Percentiles rank a stretch among this genome's conserved stretches.
Evolutionary conservation across 2,797 vertebrate genomes (phyloP).

Genomic region (Chlorospingus flavigularis): DNA sequence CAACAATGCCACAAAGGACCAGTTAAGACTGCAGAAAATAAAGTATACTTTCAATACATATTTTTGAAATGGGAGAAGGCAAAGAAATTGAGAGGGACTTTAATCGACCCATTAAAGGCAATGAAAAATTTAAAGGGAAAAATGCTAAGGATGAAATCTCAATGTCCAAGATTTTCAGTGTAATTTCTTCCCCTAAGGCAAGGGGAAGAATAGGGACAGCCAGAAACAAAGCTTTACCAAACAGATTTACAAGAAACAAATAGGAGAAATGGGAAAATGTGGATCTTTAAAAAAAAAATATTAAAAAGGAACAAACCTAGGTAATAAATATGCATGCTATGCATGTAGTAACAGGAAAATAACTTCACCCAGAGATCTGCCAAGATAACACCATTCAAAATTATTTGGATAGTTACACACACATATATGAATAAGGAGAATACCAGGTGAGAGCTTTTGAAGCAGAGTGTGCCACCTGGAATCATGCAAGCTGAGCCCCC

Average conservation of each 20-base stretch:
- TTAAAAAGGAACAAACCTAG: background rate
- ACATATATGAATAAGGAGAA: background rate
- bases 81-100: background rate
- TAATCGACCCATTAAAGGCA: background rate
- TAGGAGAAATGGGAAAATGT: background rate
- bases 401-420: background rate
- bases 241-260: background rate
- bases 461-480: background rate
- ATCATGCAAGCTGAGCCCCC: background rate
- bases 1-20: background rate
- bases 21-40: background rate
- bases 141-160: background rate
- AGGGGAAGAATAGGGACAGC: background rate
- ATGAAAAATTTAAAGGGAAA: background rate
- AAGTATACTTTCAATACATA: background rate
- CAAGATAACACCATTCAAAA: background rate
- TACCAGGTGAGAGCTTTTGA: background rate
- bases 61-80: background rate
- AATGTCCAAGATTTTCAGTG: background rate
- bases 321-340: background rate
- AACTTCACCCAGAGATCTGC: background rate
- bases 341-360: background rate
- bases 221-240: background rate
- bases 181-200: background rate
- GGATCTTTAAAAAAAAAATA: background rate